phyloP scores from a whole-genome alignment of 2,888 invertebrate genomes.

The Pandemis heparana region DNA sequence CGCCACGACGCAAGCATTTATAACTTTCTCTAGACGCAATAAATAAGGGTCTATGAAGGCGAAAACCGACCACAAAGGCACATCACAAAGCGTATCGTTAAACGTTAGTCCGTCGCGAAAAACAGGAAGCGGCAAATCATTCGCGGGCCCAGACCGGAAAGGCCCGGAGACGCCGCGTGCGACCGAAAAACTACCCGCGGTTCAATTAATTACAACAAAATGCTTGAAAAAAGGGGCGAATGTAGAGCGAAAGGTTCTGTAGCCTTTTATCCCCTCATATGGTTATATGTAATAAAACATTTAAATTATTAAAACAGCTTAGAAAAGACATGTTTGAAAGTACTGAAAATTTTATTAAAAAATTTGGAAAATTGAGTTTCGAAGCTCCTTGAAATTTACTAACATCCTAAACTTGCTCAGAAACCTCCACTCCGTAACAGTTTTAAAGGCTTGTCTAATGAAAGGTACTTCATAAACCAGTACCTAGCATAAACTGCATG shows the following conservation, averaged over 20 bases:
- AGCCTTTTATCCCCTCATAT: not conserved
- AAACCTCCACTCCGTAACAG: too few relatives aligned
- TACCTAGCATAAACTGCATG: too few relatives aligned
- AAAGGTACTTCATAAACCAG: too few relatives aligned
- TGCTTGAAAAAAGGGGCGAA: slow-evolving; percentile 21
- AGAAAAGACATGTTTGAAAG: too few relatives aligned
- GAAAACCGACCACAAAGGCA: slow-evolving; percentile 31
- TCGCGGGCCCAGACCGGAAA: slow-evolving; percentile 45
- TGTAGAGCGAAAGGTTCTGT: slow-evolving; percentile 14
- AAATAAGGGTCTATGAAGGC: slow-evolving; percentile 40
- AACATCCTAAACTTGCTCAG: too few relatives aligned
- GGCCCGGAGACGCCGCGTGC: slow-evolving; percentile 46
- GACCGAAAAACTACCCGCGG: slow-evolving; percentile 46
- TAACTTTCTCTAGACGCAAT: slow-evolving; percentile 42
- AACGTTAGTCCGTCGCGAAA: slow-evolving; percentile 42
- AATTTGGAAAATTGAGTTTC: too few relatives aligned
- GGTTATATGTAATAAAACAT: too few relatives aligned
- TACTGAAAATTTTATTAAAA: too few relatives aligned
- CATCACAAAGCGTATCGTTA: slow-evolving; percentile 43
- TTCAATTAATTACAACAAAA: slow-evolving; percentile 44
- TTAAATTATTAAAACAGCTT: too few relatives aligned
- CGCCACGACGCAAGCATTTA: slow-evolving; percentile 21
- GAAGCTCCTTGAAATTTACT: too few relatives aligned
- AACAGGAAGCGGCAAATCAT: slow-evolving; percentile 49
- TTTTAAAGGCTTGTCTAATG: too few relatives aligned